Evolutionary conservation across 2,888 invertebrate genomes (phyloP).

Genomic region (Blastobasis lacticolella): DNA sequence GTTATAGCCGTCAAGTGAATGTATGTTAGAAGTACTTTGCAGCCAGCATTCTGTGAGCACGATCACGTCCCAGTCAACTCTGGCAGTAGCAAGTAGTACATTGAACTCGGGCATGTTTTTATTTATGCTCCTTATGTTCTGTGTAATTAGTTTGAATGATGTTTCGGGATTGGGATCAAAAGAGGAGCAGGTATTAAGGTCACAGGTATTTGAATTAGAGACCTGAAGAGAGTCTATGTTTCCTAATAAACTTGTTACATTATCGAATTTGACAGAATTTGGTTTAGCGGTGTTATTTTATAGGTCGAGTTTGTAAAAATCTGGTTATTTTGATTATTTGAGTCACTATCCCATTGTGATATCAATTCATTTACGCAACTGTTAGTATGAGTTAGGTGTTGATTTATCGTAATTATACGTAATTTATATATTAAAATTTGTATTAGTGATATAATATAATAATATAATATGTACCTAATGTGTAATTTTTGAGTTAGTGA

Average conservation of each 20-base stretch:
- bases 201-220: not conserved
- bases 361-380: not conserved
- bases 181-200: not conserved
- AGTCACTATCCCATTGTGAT: too few relatives aligned
- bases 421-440: not conserved
- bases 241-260: not conserved
- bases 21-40: constrained; percentile 7
- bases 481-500: not conserved
- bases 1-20: constrained; percentile 11
- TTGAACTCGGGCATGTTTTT: constrained; percentile 13
- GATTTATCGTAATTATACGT: not conserved
- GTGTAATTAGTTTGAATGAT: constrained; percentile 11
- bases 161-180: not conserved
- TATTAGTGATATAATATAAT: not conserved
- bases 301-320: not conserved
- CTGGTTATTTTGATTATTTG: not conserved
- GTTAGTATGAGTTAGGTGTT: not conserved
- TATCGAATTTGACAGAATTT: not conserved
- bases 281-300: not conserved
- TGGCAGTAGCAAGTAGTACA: constrained; percentile 10
- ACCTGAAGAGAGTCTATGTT: not conserved
- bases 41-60: constrained; percentile 20
- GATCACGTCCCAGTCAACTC: constrained; percentile 16
- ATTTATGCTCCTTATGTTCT: constrained; percentile 20
- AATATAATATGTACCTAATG: not conserved